Evolutionary conservation across 2,888 invertebrate genomes (phyloP).

Genomic region (Heliconius charithonia): DNA sequence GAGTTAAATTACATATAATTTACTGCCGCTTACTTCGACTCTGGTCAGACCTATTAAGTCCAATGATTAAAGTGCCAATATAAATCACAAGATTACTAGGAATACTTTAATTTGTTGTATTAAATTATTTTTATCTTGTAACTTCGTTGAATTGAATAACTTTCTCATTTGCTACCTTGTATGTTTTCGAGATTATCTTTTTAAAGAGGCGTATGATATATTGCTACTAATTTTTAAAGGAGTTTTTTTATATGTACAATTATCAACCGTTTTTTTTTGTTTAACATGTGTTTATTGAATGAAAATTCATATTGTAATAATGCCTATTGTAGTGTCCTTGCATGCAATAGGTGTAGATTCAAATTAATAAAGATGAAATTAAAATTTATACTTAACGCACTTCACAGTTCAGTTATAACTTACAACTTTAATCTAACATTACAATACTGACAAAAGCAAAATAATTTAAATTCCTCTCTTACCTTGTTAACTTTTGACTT

Average conservation of each 20-base stretch:
- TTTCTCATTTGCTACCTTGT: constrained; percentile 10
- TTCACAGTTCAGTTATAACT: not conserved
- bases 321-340: not conserved
- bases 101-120: constrained; percentile 30
- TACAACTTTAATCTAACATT: not conserved
- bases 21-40: constrained; percentile 36
- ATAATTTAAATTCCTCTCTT: not conserved
- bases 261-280: not conserved
- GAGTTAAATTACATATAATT: constrained; percentile 39
- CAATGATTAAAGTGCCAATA: constrained; percentile 39
- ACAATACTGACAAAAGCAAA: not conserved
- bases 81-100: constrained; percentile 39
- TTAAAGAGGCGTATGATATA: not conserved
- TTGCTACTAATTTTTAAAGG: not conserved
- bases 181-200: not conserved
- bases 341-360: not conserved
- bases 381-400: no score
- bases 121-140: constrained; percentile 27
- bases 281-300: not conserved
- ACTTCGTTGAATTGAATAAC: constrained; percentile 17
- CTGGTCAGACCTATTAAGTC: constrained; percentile 29
- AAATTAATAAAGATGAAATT: not conserved
- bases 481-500: constrained; percentile 4
- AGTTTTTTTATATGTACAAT: not conserved
- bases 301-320: no score